Evolutionary conservation across 1,140 invertebrate genomes (phyloP), one percentile per base, ranked within the genome.

Genomic region (Diorhabda sublineata): DNA sequence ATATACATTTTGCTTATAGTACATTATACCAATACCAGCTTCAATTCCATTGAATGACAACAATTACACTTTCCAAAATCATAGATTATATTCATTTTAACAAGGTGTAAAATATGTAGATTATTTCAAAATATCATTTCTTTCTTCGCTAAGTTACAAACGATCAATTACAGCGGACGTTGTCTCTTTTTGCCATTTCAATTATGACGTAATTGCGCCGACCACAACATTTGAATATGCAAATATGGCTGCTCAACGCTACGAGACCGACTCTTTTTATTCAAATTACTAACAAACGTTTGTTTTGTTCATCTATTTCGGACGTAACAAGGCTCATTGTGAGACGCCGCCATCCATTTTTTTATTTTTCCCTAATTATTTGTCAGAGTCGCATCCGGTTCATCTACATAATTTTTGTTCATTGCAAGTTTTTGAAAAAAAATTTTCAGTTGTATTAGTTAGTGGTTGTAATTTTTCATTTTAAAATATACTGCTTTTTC

Each of bases 201-300:
- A 75, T 75, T 75, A 75, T 75, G 74, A 75, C 69, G 74, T 74
- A 75, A 74, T 75, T 75, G 71, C 74, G 68, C 58, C 72, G 68
- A 69, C 72, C 73, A 72, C 73, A 71, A 74, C 69, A 75, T 75
- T 75, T 75, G 73, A 75, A 75, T 75, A 75, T 75, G 74, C 74
- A 75, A 75, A 75, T 75, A 52, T 8, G 56, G 58, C 59, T 66
- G 67, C 58, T 65, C 66, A 64, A 66, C 63, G 62, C 62, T 67
- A 45, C 45, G 68, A 42, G 67, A 52, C 43, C 52, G 8, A 61
- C 70, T 71, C 68, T 73, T 75, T 72, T 75, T 73, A 73, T 75
- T 73, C 73, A 75, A 73, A 73, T 75, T 75, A 60, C 65, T 59
- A 60, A 67, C 73, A 73, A 74, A 73, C 69, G 73, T 74, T 74